A percentile compares a stretch with the other conserved stretches of the same genome.
Evolutionary conservation across 2,888 invertebrate genomes (phyloP).

Genomic region (Pachymerium ferrugineum): DNA sequence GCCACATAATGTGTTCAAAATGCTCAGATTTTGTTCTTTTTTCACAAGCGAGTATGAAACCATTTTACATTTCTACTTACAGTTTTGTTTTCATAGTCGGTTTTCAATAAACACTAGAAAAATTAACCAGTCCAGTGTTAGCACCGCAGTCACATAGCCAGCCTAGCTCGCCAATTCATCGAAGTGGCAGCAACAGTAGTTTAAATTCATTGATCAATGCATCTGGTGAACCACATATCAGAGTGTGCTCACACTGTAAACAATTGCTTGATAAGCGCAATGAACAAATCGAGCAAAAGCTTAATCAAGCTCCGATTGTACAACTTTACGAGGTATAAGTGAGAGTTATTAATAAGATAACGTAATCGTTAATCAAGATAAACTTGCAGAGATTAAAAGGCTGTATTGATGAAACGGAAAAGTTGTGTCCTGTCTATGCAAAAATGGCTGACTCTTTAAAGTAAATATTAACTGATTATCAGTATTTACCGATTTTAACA

Average conservation of each 20-base stretch:
- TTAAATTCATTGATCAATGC: conserved; percentile 50
- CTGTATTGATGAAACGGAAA: conserved; percentile 66
- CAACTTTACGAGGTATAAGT: conserved; percentile 64
- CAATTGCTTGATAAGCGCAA: conserved; percentile 68
- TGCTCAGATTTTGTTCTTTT: conserved; percentile 81
- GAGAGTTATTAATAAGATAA: neutral
- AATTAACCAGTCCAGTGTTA: conserved; percentile 54
- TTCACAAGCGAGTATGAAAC: conserved; percentile 59
- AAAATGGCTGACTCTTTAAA: conserved; percentile 58
- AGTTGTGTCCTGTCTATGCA: conserved; percentile 54
- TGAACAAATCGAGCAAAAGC: conserved; percentile 72
- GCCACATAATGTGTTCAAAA: conserved; percentile 84
- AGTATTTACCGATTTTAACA: too few species aligned
- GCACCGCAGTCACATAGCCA: conserved; percentile 6
- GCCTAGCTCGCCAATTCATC: conserved; percentile 40
- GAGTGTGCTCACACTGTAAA: conserved; percentile 51
- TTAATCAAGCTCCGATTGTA: conserved; percentile 69
- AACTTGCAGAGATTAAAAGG: conserved; percentile 60
- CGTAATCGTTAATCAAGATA: neutral
- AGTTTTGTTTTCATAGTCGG: too few species aligned
- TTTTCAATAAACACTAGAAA: too few species aligned
- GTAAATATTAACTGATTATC: conserved; percentile 47
- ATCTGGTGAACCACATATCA: conserved; percentile 50
- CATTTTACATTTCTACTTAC: too few species aligned
- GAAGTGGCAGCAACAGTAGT: conserved; percentile 53